Base-by-base conservation (phyloP, 2,113 vertebrate genomes). In the Pungitius pungitius region DNA sequence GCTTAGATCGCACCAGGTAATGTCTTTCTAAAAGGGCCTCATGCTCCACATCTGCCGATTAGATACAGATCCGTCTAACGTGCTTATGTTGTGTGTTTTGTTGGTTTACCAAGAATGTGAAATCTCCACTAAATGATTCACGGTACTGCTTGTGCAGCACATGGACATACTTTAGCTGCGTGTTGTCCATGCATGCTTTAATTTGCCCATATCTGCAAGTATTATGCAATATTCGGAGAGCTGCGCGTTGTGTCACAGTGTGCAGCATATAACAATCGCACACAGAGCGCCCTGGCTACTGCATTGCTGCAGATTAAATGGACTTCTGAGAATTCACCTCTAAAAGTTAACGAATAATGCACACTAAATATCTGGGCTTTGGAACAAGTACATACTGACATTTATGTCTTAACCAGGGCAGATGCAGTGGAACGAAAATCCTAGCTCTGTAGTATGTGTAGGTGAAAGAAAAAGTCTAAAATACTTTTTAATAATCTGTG, bases 201-300 rank as follows among this genome's bases (percentile, higher is more conserved):
- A 42, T 59, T 22, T 40, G 6, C 51, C 60, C 78, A 73, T 81
- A 79, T 79, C 80, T 78, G 33, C 20, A 67, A 73, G 73, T 35
- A 77, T 91, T 89, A 67, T 82, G 80, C 87, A 88, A 88, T 71
- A 85, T 70, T 78, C 73, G n/a, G 68, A 83, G 81, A 83, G 69
- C 77, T 54, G 58, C 6, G 2, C 35, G 14, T 91, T 90, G 84
- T 40, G 71, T 81, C 86, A 92, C 47, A 9, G 52, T 12, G 54
- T 51, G 30, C 43, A 18, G 22, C 1, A 24, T 67, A 39, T 60
- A 80, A 84, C 71, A 87, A 78, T 66, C 82, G 69, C 20, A 56
- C 43, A 81, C 3, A 75, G 17, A 33, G 58, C 51, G 67, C 72
- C 49, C 62, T 40, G 35, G 37, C 68, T 54, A 47, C 26, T 45